These are phyloP conservation scores for Thereva unica DNA, from an alignment of 2,888 invertebrate species.

Conservation along the genomic window DNA sequence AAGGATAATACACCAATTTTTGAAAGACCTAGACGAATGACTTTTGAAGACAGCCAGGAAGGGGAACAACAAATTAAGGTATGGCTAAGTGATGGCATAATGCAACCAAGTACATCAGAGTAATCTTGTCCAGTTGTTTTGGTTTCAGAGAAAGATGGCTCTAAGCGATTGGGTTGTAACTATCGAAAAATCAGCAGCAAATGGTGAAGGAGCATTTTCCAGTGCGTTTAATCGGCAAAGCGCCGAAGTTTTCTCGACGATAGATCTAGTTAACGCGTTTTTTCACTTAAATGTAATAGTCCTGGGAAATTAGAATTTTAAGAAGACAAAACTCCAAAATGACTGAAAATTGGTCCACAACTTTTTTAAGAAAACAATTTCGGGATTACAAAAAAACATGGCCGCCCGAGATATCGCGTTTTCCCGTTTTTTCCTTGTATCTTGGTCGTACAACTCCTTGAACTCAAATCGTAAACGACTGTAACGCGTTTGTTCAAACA, in stretches of 20 bases:
- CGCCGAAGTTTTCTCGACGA: constrained; percentile 40
- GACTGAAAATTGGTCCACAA: too few species aligned
- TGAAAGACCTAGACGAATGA: constrained; percentile 46
- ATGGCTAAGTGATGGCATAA: constrained; percentile 12
- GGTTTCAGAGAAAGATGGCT: constrained; percentile 42
- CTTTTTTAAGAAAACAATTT: too few species aligned
- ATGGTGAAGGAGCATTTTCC: constrained; percentile 43
- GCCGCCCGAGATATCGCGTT: too few species aligned
- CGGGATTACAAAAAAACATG: too few species aligned
- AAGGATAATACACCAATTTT: too few species aligned
- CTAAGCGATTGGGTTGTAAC: constrained; percentile 41
- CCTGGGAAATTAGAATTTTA: constrained; percentile 47
- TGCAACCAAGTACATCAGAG: constrained; percentile 38
- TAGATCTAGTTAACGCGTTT: constrained; percentile 38
- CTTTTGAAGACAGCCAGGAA: constrained; percentile 28
- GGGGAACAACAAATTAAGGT: not conserved
- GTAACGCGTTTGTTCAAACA: too few species aligned
- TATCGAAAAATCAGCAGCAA: too few species aligned
- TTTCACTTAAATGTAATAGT: constrained; percentile 37
- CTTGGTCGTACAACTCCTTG: too few species aligned
- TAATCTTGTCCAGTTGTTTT: constrained; percentile 44
- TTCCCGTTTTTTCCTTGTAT: too few species aligned
- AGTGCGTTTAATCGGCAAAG: constrained; percentile 44
- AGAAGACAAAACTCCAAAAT: too few species aligned
- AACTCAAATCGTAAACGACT: too few species aligned